A percentile compares a stretch with the other conserved stretches of the same genome.
phyloP scores from a whole-genome alignment of 1,140 invertebrate genomes.

The Drosophila bocqueti region DNA sequence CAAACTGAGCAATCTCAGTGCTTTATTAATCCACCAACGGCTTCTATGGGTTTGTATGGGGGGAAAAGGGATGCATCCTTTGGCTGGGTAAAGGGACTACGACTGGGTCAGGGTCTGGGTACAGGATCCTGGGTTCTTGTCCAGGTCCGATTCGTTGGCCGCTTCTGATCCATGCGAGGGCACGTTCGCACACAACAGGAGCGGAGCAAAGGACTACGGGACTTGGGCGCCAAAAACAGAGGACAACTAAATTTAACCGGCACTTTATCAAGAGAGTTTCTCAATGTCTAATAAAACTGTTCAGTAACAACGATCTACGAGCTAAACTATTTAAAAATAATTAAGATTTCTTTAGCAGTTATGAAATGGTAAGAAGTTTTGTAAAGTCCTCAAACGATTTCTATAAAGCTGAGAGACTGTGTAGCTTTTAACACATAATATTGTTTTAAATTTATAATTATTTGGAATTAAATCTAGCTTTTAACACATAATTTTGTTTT shows the following conservation, averaged over 20 bases:
- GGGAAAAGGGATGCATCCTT: conserved; percentile 12
- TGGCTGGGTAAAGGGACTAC: not conserved
- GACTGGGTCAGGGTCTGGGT: not conserved
- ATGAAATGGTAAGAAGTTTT: not conserved
- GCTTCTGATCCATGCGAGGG: conserved; percentile 27
- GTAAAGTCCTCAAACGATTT: not conserved
- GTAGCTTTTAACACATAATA: no score
- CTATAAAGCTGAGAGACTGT: no score
- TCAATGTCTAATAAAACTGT: not conserved
- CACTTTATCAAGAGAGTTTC: not conserved
- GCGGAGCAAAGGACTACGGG: not conserved
- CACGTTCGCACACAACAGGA: conserved; percentile 41
- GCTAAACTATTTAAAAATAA: not conserved
- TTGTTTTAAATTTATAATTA: not conserved
- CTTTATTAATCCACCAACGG: conserved; percentile 24
- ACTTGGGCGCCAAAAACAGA: not conserved
- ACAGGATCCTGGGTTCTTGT: no score
- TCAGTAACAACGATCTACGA: not conserved
- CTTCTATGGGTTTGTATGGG: conserved; percentile 1
- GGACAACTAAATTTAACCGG: no score
- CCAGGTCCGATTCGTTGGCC: conserved; percentile 3
- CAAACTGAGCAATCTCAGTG: conserved; percentile 35
- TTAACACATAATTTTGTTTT: no score
- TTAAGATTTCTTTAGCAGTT: not conserved
- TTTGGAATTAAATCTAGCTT: no score